phyloP scores from a whole-genome alignment of 2,888 invertebrate species.

The Hyposoter dolosus region DNA sequence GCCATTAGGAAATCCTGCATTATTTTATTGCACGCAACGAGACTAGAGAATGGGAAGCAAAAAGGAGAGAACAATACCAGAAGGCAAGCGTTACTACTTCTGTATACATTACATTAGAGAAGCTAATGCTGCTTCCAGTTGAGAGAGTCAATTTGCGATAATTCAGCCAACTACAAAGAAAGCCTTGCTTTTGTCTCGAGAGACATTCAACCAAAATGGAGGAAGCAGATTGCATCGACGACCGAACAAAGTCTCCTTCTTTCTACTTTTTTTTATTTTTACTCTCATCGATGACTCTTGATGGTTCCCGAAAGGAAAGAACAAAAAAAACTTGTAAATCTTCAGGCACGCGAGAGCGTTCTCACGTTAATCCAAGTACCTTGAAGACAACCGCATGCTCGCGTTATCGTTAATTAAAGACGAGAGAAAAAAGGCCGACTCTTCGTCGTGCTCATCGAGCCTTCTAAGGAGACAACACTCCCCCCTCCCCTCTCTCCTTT shows the following conservation, averaged over 20 bases:
- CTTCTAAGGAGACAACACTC: slow-evolving; percentile 59
- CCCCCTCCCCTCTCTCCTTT: not conserved
- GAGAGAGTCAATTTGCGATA: slow-evolving; percentile 61
- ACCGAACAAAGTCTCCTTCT: slow-evolving; percentile 19
- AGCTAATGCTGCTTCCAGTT: slow-evolving; percentile 35
- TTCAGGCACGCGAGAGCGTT: slow-evolving; percentile 32
- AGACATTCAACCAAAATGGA: slow-evolving; percentile 34
- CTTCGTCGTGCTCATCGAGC: slow-evolving; percentile 30
- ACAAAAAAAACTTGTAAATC: slow-evolving; percentile 24
- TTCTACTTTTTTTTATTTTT: not conserved
- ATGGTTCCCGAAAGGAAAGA: not conserved
- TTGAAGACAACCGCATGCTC: slow-evolving; percentile 9
- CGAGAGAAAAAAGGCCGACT: slow-evolving; percentile 52
- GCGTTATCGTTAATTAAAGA: slow-evolving; percentile 61
- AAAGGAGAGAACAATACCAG: slow-evolving; percentile 57
- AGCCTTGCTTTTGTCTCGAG: slow-evolving; percentile 24
- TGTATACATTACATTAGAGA: slow-evolving; percentile 36
- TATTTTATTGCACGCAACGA: slow-evolving; percentile 54
- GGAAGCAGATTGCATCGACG: slow-evolving; percentile 20
- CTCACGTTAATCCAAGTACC: slow-evolving; percentile 62
- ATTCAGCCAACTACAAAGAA: slow-evolving; percentile 48
- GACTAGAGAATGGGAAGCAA: slow-evolving; percentile 16
- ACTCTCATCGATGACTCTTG: slow-evolving; percentile 28
- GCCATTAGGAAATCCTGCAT: slow-evolving; percentile 56
- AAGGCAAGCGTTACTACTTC: slow-evolving; percentile 36